phyloP scores from a whole-genome alignment of 2,888 invertebrate species.

The Anorthoa munda region DNA sequence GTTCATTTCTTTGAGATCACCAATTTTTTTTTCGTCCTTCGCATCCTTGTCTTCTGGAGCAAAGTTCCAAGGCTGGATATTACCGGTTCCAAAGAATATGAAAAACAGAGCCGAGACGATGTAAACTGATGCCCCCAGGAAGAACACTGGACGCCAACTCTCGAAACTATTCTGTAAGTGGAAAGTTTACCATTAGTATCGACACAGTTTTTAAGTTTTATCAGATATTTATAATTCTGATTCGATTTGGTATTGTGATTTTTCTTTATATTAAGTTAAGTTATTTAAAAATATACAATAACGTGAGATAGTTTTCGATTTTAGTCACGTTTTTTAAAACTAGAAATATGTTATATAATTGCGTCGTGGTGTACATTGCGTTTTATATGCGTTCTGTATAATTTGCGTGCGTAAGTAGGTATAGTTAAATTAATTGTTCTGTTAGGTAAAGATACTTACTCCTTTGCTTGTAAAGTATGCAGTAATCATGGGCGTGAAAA shows the following conservation, averaged over 20 bases:
- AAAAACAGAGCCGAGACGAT: constrained; percentile 93
- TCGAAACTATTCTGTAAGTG: constrained; percentile 92
- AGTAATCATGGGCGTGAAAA: constrained; percentile 94
- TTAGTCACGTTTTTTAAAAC: constrained; percentile 3
- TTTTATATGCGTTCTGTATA: neutral
- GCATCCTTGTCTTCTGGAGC: constrained; percentile 70
- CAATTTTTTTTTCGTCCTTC: constrained; percentile 73
- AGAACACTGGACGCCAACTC: constrained; percentile 94
- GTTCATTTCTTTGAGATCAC: constrained; percentile 76
- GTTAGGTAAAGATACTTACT: constrained; percentile 78
- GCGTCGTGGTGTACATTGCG: neutral
- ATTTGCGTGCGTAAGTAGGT: neutral
- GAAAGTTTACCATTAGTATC: constrained; percentile 27
- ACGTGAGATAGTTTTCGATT: neutral
- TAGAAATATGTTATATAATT: neutral
- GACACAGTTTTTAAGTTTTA: constrained; percentile 1
- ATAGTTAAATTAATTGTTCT: neutral
- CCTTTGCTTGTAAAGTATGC: constrained; percentile 91
- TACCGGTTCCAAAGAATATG: constrained; percentile 93
- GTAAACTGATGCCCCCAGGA: constrained; percentile 93
- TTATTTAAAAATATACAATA: constrained; percentile 25
- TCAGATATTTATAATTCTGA: constrained; percentile 17
- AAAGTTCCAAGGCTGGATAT: constrained; percentile 94
- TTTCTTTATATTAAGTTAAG: constrained; percentile 18
- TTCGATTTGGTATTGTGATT: constrained; percentile 14